Evolutionary conservation across 2,113 vertebrate genomes (phyloP), one percentile per base, ranked within the genome.

Genomic region (Pluvialis apricaria): DNA sequence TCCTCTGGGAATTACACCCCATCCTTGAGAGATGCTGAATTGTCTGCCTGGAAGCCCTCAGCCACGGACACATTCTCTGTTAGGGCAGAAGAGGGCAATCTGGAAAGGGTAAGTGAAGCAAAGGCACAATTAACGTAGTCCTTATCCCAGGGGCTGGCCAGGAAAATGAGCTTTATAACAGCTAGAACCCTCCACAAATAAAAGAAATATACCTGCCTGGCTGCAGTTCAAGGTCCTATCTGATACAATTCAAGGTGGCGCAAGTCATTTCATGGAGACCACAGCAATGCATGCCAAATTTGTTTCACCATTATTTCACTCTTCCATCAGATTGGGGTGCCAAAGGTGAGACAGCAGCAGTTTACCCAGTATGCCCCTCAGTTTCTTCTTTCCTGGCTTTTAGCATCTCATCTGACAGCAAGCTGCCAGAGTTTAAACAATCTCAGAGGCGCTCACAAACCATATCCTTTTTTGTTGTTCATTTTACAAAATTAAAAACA

Each of bases 401-500:
- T 78, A 97, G 86, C 82, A 93, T 92, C 92, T 92, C 94, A 90
- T 91, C 93, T 94, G 92, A 95, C 88, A 97, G 94, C 94, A 97
- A 87, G 86, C 71, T 95, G 93, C 96, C 94, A 95, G 71, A 28
- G 51, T 82, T 97, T 91, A 95, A 94, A 93, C 94, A 93, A 83
- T 89, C 77, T 92, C 81, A 94, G 93, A 94, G 88, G 94, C 89
- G 44, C 89, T 97, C 88, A 29, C 82, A 96, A 95, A 89, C 97
- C 95, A 94, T 92, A 95, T 75, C 93, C 88, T 97, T 96, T 96
- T 97, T 94, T 96, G 95, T 91, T 92, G 86, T 76, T 97, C 96
- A 97, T 97, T 98, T 97, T 92, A 97, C 96, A 97, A 97, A 97
- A 97, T 98, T 97, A 97, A 98, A 98, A 98, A 97, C 97, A 97